Evolutionary conservation across 2,113 vertebrate species (phyloP).

Genomic region (Saguinus imperator): DNA sequence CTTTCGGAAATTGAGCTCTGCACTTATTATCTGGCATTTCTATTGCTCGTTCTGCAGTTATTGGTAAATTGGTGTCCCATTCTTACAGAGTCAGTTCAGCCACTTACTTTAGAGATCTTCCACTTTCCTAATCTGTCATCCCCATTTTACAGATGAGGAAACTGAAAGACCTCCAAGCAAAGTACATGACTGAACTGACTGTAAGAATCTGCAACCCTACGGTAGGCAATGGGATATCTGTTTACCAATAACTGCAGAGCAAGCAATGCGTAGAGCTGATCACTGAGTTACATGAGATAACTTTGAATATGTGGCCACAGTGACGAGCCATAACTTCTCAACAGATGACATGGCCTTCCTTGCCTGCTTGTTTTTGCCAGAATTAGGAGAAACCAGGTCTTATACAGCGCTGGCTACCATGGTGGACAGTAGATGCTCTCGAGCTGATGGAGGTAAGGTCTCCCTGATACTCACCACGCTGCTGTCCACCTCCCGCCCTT

Average conservation of each 20-base stretch:
- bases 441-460: not conserved
- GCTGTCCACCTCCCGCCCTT: not conserved
- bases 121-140: not conserved
- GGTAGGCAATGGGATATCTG: no score
- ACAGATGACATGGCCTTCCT: not conserved
- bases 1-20: not conserved
- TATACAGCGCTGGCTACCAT: accelerated
- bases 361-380: not conserved
- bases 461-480: accelerated
- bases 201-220: no score
- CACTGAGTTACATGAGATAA: not conserved
- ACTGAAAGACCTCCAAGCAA: no score
- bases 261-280: not conserved
- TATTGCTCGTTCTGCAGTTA: not conserved
- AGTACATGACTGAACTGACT: no score
- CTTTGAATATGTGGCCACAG: not conserved
- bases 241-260: no score
- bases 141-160: no score
- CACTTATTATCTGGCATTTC: not conserved
- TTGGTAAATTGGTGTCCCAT: not conserved
- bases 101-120: not conserved
- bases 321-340: not conserved
- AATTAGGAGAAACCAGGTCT: not conserved
- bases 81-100: not conserved
- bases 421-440: not conserved